Evolutionary conservation across 2,797 vertebrate genomes (phyloP), one percentile per base, ranked within the genome.

Genomic region (Micropoecilia bifurca): DNA sequence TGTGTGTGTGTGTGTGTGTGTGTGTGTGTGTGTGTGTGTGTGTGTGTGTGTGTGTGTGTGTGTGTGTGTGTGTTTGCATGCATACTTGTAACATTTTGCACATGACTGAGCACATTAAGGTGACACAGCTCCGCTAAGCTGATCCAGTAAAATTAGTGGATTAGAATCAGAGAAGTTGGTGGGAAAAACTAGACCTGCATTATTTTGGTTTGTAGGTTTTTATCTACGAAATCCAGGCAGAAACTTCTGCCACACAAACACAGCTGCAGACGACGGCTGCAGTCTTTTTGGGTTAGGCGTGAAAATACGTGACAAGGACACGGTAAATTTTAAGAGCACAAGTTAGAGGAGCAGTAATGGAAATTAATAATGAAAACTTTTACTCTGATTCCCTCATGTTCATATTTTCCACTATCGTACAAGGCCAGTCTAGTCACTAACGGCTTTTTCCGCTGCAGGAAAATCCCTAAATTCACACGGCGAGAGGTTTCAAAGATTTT

Each of bases 81-180:
- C 74, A 79, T 83, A 86, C 92, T 89, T 82, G n/a, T 80, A 89
- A 90, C 80, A 91, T 88, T 85, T 89, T 88, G 90, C 87, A 90
- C 89, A 86, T 78, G 76, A 87, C 81, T 90, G 87, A 93, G 85
- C 91, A 89, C 89, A 91, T 85, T 84, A 74, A 72, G 73, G 78
- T 66, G 83, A 86, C 84, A 53, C 61, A 53, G 47, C 71, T 80
- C 63, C 10, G 72, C 77, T 77, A 76, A 80, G 73, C 75, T 87
- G 81, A 86, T 79, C 69, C 75, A 41, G 84, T 48, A 63, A 81
- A 80, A 76, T 84, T 25, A 50, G 45, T 30, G 39, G 79, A 80
- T 74, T 73, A 75, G 78, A 88, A 82, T 83, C 53, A 25, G 41
- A 82, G 68, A 30, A 61, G 69, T 77, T 82, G 61, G 45, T 36